Evolutionary conservation across 2,888 invertebrate species (phyloP).

Genomic region (Hoplodrina blanda): DNA sequence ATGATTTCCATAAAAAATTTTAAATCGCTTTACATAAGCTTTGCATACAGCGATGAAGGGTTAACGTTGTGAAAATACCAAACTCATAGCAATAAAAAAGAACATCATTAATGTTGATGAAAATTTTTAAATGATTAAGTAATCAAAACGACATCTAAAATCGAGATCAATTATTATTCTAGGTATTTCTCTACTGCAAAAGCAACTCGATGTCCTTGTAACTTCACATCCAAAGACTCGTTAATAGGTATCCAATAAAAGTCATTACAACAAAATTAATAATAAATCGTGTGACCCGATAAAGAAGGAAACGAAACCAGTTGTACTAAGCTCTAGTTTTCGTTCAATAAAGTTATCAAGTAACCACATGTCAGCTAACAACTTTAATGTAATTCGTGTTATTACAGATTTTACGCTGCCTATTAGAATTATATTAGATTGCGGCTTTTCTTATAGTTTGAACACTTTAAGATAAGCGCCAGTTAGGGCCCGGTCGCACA

Average conservation of each 20-base stretch:
- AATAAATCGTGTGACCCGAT: conserved; percentile 41
- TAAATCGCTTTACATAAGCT: too few species aligned
- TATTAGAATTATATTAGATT: conserved; percentile 61
- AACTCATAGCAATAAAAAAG: too few species aligned
- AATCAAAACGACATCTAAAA: too few species aligned
- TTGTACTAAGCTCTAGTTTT: conserved; percentile 53
- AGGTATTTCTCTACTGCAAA: neutral
- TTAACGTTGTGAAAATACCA: too few species aligned
- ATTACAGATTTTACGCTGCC: conserved; percentile 64
- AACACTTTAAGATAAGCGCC: conserved; percentile 32
- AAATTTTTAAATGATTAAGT: too few species aligned
- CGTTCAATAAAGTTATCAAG: conserved; percentile 60
- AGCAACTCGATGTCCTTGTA: conserved; percentile 25
- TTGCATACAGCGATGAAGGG: too few species aligned
- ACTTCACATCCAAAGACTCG: conserved; percentile 12
- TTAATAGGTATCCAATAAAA: conserved; percentile 44
- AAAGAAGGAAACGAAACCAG: conserved; percentile 61
- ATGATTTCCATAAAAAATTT: too few species aligned
- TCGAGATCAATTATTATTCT: too few species aligned
- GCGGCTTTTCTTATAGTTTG: conserved; percentile 24
- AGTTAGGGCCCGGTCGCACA: neutral
- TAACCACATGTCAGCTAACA: conserved; percentile 54
- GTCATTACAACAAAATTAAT: conserved; percentile 48
- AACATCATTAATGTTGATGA: too few species aligned
- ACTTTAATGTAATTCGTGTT: conserved; percentile 53